Evolutionary conservation across 2,888 invertebrate genomes (phyloP).

Genomic region (Bugula neritina): DNA sequence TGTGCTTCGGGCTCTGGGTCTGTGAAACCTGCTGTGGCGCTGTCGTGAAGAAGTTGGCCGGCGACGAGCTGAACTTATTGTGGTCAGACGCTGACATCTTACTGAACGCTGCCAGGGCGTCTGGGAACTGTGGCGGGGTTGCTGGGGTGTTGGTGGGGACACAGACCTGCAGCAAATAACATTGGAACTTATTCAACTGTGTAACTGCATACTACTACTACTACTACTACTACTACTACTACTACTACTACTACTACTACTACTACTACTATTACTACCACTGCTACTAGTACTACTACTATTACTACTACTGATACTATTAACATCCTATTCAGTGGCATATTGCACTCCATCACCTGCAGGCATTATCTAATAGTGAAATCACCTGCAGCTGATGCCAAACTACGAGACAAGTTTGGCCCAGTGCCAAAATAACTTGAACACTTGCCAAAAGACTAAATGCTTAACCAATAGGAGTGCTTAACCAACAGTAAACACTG

Average conservation of each 20-base stretch:
- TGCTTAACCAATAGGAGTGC: no score
- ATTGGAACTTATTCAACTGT: no score
- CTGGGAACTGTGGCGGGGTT: conserved; percentile 88
- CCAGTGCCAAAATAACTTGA: no score
- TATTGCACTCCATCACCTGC: no score
- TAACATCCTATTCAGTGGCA: no score
- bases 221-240: background rate
- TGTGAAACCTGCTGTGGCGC: background rate
- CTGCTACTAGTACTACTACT: background rate
- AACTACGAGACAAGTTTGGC: no score
- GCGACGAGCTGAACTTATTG: conserved; percentile 35
- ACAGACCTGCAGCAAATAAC: conserved; percentile 62
- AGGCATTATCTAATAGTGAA: no score
- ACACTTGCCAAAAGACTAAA: no score
- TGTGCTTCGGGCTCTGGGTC: conserved; percentile 18
- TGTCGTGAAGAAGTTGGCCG: conserved; percentile 14
- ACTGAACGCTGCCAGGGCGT: conserved; percentile 79
- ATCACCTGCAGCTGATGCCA: no score
- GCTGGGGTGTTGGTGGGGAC: conserved; percentile 91
- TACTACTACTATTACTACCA: background rate
- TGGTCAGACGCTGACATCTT: conserved; percentile 70
- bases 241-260: background rate
- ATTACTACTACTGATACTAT: background rate
- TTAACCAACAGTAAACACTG: no score
- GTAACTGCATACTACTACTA: background rate